Percentiles rank a stretch among this genome's conserved stretches.
These are phyloP conservation scores for Sorex maritimensis DNA, from an alignment of 2,797 vertebrate species.

Conservation along the genomic window DNA sequence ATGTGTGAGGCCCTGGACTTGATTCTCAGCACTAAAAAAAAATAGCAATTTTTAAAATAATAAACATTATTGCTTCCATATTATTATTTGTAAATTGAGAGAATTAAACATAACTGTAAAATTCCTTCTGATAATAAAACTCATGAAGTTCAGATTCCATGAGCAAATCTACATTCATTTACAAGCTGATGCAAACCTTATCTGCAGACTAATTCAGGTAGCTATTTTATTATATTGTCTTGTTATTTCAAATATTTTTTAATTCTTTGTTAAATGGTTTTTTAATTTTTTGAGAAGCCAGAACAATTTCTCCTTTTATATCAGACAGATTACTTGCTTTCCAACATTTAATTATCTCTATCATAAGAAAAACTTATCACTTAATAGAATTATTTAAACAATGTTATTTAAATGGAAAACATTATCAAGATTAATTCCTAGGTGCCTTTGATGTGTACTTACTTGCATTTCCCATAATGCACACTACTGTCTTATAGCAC, in stretches of 20 bases:
- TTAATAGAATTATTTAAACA: conserved; percentile 64
- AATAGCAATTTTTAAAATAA: neutral
- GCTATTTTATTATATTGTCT: conserved; percentile 64
- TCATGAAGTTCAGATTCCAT: conserved; percentile 51
- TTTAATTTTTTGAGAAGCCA: conserved; percentile 74
- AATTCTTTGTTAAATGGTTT: conserved; percentile 63
- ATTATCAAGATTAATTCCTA: conserved; percentile 50
- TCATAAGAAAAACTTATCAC: conserved; percentile 66
- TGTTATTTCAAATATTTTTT: conserved; percentile 63
- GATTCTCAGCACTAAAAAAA: too few relatives aligned
- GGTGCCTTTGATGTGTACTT: neutral
- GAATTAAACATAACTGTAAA: conserved; percentile 52
- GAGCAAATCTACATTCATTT: conserved; percentile 38
- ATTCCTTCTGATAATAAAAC: conserved; percentile 63
- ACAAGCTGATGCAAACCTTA: conserved; percentile 56
- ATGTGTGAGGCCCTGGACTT: too few relatives aligned
- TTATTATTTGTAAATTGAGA: conserved; percentile 57
- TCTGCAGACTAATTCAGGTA: conserved; percentile 66
- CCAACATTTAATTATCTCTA: conserved; percentile 66
- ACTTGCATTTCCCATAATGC: conserved; percentile 31
- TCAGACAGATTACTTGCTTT: conserved; percentile 68
- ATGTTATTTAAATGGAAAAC: conserved; percentile 67
- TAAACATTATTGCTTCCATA: conserved; percentile 27
- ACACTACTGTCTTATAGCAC: neutral
- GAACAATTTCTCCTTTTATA: conserved; percentile 50